These are phyloP conservation scores for Pantherophis alleghaniensis DNA, from an alignment of 2,797 vertebrate species.

Conservation along the genomic window DNA sequence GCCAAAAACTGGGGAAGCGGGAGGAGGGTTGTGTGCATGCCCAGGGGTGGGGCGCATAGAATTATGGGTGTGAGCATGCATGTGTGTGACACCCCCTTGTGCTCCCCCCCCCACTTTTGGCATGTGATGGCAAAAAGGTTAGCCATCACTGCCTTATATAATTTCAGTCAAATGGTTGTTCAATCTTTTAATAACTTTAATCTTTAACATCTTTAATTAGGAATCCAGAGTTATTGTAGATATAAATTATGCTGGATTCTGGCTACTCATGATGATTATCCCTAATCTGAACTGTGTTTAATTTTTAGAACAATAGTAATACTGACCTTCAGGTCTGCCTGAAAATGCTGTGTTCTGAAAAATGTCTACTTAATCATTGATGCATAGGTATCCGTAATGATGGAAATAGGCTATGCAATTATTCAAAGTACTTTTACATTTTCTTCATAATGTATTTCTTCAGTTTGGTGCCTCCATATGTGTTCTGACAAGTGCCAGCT, in stretches of 20 bases:
- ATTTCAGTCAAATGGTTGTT: not conserved
- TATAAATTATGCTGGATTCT: not conserved
- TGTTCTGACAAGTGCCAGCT: not conserved
- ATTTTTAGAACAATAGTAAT: not conserved
- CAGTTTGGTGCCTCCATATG: not conserved
- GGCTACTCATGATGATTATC: not conserved
- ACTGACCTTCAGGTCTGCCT: not conserved
- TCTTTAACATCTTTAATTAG: not conserved
- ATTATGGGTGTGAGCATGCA: no score
- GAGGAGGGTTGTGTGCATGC: no score
- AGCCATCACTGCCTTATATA: not conserved
- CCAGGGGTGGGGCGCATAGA: no score
- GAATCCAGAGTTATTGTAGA: not conserved
- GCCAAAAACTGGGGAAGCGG: no score
- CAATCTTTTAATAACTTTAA: not conserved
- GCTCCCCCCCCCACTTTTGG: no score
- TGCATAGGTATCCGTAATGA: not conserved
- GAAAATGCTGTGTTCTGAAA: not conserved
- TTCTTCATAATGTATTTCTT: not conserved
- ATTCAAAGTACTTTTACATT: not conserved
- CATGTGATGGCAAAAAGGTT: no score
- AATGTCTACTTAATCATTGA: not conserved
- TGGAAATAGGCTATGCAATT: not conserved
- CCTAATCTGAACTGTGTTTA: not conserved
- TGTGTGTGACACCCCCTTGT: no score